Evolutionary conservation across 2,888 invertebrate genomes (phyloP), one percentile per base, ranked within the genome.

Genomic region (Zonitis immaculata): DNA sequence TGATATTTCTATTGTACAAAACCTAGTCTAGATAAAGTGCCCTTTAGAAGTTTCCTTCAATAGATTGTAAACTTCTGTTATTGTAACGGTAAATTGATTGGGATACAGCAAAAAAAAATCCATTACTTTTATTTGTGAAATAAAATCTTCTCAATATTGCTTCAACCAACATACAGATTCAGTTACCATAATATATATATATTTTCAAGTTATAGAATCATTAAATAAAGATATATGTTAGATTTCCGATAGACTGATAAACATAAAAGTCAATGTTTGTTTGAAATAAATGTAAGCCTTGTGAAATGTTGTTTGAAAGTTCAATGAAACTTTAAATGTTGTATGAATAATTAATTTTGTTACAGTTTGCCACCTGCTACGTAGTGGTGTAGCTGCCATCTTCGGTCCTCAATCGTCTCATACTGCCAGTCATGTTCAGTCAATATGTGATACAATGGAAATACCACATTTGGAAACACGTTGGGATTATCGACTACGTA

Each of bases 391-490:
- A 44, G 95, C 93, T 4, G 95, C 94, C 43, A 91, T 96, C 69
- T 93, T 96, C 69, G 95, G 95, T 2, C 95, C 96, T 8, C 91
- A 93, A 74, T 92, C 92, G 45, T 85, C 90, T 2, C 89, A 90
- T 54, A 91, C 94, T 1, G 92, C 94, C 22, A 90, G 90, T 57
- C 95, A 95, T 76, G 93, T 95, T 35, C 95, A 95, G 78, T 94
- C 94, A 64, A 93, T 96, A 73, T 95, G 95, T 74, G 95, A 95
- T 76, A 91, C 93, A 45, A 90, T 95, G 88, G 94, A 95, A 77
- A 88, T 97, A 65, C 96, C 96, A 1, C 95, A 96, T 77, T 82
- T 96, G 73, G 95, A 95, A 77, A 94, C 95, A 59, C 85, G 94
- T 64, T 95, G 95, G 95, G 94, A 95, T 78, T 93, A 90, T 75